Evolutionary conservation across 2,113 vertebrate genomes (phyloP), one percentile per base, ranked within the genome.

Genomic region (Heterotilapia buettikoferi): DNA sequence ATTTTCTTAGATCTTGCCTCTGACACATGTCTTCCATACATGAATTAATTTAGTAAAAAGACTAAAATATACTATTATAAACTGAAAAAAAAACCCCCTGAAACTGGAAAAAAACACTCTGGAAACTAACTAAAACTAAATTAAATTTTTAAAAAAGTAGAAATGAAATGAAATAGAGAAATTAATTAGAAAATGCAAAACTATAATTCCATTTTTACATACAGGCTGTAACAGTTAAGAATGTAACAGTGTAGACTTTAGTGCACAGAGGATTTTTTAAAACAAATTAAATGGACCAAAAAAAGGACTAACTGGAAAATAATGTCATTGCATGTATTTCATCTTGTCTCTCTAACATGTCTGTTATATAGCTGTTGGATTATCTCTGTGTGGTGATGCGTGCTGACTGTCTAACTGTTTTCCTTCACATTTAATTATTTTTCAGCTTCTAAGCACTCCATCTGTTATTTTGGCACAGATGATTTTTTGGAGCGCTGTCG

Each of bases 391-490:
- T 45, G 29, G 8, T 57, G 80, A 40, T 40, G 21, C 4, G 3
- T 2, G 6, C 13, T 83, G n/a, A 76, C 38, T 84, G 21, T 68
- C n/a, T 90, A 19, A 31, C 85, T 76, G 21, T 59, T 92, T 79
- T 47, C 5, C 57, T 52, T 86, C 11, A 79, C 50, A 84, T 84
- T 90, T 79, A 71, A 79, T 86, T 82, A 78, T 89, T 87, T 80
- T 66, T 56, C 73, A 26, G 45, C 36, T 61, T 82, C 45, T 54
- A 66, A 84, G 53, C n/a, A 9, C 33, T 40, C 53, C 38, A 36
- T 85, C 85, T 88, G 83, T 82, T 86, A 73, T 63, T 82, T 82
- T 89, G 83, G 85, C 83, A 73, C 24, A 86, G 45, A 54, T 53
- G 2, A 68, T 54, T 36, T 68, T 47, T 53, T 36, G n/a, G 18